Percentiles rank a stretch among this genome's conserved stretches.
Evolutionary conservation across 53 echinoderm and acorn worm genomes (phyloP).

Genomic region (Mesocentrotus franciscanus): DNA sequence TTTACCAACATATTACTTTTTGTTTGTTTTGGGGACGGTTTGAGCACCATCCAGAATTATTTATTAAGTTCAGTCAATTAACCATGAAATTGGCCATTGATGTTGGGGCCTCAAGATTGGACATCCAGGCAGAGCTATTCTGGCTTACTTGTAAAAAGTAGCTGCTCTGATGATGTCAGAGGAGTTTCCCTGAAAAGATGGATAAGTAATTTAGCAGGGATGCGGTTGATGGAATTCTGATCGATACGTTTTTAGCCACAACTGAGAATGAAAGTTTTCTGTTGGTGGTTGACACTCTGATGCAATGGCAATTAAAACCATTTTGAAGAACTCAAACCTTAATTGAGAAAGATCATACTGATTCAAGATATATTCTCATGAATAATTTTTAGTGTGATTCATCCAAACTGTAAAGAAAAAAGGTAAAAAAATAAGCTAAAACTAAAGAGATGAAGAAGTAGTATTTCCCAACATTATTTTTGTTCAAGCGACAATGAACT

Average conservation of each 20-base stretch:
- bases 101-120: not conserved
- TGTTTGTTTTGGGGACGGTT: too few relatives aligned
- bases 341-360: too few relatives aligned
- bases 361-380: too few relatives aligned
- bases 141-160: not conserved
- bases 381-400: too few relatives aligned
- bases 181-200: not conserved
- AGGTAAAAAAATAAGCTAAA: too few relatives aligned
- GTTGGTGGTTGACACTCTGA: not conserved
- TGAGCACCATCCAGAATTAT: not conserved
- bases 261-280: not conserved
- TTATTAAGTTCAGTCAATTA: not conserved
- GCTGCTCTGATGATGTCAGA: not conserved
- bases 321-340: too few relatives aligned
- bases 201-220: slow-evolving; percentile 18
- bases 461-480: too few relatives aligned
- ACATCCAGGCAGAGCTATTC: not conserved
- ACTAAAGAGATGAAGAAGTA: too few relatives aligned
- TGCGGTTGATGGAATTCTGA: slow-evolving; percentile 18
- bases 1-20: too few relatives aligned
- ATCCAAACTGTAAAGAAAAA: too few relatives aligned
- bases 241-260: not conserved
- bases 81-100: not conserved
- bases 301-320: too few relatives aligned
- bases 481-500: too few relatives aligned